phyloP scores from a whole-genome alignment of 2,113 vertebrate species.

The Hippocampus zosterae region DNA sequence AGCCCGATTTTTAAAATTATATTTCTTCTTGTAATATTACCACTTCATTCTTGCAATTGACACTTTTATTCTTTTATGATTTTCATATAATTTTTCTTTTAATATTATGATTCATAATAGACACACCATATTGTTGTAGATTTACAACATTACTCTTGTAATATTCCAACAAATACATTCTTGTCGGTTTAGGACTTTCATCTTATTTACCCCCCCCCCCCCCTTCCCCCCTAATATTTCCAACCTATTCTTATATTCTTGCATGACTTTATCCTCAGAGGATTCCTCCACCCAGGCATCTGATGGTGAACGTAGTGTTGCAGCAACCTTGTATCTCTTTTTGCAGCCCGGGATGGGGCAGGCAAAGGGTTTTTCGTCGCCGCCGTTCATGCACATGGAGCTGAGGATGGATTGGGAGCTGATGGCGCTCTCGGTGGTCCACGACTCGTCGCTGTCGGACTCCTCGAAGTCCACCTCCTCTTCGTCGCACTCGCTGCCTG shows the following conservation, averaged over 20 bases:
- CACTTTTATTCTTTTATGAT: neutral
- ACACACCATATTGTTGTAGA: neutral
- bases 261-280: too few species aligned
- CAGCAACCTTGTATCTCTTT: conserved; percentile 94
- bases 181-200: neutral
- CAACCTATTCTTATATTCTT: too few species aligned
- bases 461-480: conserved; percentile 97
- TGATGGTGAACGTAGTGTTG: neutral
- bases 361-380: conserved; percentile 96
- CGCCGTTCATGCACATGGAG: conserved; percentile 98
- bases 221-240: too few species aligned
- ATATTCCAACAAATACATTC: neutral
- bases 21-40: neutral
- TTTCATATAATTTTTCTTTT: neutral
- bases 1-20: too few species aligned
- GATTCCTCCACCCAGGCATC: neutral
- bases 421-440: conserved; percentile 98
- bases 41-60: neutral
- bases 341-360: conserved; percentile 97
- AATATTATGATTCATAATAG: neutral
- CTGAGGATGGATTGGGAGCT: conserved; percentile 97
- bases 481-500: conserved; percentile 96
- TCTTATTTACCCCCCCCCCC: too few species aligned
- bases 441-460: conserved; percentile 97
- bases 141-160: neutral